phyloP scores from a whole-genome alignment of 2,113 vertebrate species.

The Alligator sinensis region DNA sequence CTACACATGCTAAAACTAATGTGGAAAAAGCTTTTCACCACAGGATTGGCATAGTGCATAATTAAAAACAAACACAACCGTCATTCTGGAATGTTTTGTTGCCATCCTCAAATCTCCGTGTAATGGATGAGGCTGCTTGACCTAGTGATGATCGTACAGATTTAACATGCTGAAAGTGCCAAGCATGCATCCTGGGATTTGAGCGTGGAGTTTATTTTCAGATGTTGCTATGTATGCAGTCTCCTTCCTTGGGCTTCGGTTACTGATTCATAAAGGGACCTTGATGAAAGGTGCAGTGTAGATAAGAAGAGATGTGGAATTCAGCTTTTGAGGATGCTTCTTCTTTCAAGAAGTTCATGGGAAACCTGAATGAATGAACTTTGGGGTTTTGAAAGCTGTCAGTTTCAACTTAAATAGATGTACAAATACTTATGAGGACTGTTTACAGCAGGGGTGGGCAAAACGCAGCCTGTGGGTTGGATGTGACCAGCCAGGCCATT shows the following conservation, averaged over 20 bases:
- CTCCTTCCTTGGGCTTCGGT: constrained; percentile 65
- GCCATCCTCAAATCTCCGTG: neutral
- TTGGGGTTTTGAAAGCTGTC: neutral
- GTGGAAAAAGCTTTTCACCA: rapidly evolving
- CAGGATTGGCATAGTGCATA: neutral
- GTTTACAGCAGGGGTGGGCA: neutral
- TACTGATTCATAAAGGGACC: neutral
- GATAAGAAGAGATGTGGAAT: neutral
- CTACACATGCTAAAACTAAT: neutral
- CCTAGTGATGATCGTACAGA: neutral
- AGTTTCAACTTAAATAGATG: neutral
- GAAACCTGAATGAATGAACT: rapidly evolving
- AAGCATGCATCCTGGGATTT: constrained; percentile 42
- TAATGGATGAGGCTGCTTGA: neutral
- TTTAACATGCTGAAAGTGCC: neutral
- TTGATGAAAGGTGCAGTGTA: neutral
- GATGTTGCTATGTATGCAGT: constrained; percentile 54
- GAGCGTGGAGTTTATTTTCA: constrained; percentile 66
- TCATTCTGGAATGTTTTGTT: neutral
- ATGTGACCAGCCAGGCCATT: too few relatives aligned
- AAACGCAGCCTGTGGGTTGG: too few relatives aligned
- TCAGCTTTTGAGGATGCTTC: neutral
- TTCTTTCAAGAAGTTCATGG: neutral
- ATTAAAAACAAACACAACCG: neutral
- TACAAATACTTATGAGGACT: neutral